Percentiles rank a stretch among this genome's conserved stretches.
phyloP scores from a whole-genome alignment of 2,113 vertebrate genomes.

The Lethenteron camtschaticum region DNA sequence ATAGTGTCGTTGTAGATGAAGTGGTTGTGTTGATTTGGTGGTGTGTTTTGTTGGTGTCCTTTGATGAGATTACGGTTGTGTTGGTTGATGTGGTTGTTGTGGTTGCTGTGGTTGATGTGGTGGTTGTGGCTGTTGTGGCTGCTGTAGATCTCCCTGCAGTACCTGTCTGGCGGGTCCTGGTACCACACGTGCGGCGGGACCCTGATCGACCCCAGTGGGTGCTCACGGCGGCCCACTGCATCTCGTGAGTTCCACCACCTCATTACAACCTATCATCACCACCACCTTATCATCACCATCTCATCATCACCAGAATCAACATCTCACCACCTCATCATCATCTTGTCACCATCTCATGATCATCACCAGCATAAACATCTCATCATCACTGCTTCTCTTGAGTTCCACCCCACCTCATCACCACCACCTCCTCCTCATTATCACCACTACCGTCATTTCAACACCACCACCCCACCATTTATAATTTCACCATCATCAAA shows the following conservation, averaged over 20 bases:
- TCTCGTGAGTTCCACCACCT: constrained; percentile 12
- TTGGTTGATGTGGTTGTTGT: too few species aligned
- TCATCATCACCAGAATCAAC: not conserved
- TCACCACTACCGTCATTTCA: too few species aligned
- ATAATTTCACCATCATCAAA: too few species aligned
- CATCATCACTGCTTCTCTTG: not conserved
- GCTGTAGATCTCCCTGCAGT: constrained; percentile 45
- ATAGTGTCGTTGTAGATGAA: too few species aligned
- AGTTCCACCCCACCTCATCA: not conserved
- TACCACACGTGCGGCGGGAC: constrained; percentile 54
- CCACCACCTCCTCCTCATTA: not conserved
- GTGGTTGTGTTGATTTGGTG: too few species aligned
- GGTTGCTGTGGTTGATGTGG: too few species aligned
- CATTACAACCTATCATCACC: not conserved
- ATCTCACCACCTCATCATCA: not conserved
- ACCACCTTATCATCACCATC: not conserved
- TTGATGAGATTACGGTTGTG: too few species aligned
- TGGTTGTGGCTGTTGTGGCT: not conserved
- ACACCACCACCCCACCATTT: too few species aligned
- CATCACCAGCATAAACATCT: not conserved
- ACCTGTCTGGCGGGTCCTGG: constrained; percentile 19
- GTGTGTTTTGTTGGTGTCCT: too few species aligned
- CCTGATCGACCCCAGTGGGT: constrained; percentile 43
- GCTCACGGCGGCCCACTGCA: constrained; percentile 59
- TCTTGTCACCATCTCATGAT: not conserved